Evolutionary conservation across 2,888 invertebrate genomes (phyloP).

Genomic region (Melangyna quadrimaculata): DNA sequence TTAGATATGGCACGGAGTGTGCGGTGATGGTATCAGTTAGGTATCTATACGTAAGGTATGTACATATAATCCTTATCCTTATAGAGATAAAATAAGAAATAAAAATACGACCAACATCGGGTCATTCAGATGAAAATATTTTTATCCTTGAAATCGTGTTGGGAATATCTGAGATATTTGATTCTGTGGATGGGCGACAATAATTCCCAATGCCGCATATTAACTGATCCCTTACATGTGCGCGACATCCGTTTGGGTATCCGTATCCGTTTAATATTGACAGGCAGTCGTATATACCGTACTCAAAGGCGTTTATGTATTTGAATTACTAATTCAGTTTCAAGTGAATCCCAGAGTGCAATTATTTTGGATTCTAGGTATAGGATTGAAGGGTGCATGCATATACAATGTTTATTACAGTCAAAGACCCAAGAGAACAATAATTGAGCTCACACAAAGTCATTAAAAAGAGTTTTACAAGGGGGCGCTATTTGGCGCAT

Average conservation of each 20-base stretch:
- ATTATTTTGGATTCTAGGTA: constrained; percentile 28
- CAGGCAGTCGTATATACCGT: background rate
- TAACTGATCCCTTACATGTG: constrained; percentile 67
- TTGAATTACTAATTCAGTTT: constrained; percentile 63
- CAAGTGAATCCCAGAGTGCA: constrained; percentile 45
- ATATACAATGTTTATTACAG: background rate
- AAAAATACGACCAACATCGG: constrained; percentile 20
- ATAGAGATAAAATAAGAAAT: too few species aligned
- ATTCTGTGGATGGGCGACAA: constrained; percentile 58
- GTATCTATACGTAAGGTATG: constrained; percentile 1
- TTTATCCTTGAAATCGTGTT: constrained; percentile 52
- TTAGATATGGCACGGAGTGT: constrained; percentile 58
- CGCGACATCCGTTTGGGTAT: constrained; percentile 65
- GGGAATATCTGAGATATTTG: constrained; percentile 20
- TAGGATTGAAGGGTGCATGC: constrained; percentile 2
- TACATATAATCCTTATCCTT: background rate
- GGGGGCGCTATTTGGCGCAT: constrained; percentile 67
- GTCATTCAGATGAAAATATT: constrained; percentile 27
- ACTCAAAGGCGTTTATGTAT: constrained; percentile 1
- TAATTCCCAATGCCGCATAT: background rate
- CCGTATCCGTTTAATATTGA: constrained; percentile 31
- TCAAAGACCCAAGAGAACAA: constrained; percentile 40
- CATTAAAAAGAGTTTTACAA: constrained; percentile 57
- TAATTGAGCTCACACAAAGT: constrained; percentile 52
- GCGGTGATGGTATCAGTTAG: constrained; percentile 12